Conservation (phyloP, 2,113 vertebrate genomes). For the Hucho hucho region DNA sequence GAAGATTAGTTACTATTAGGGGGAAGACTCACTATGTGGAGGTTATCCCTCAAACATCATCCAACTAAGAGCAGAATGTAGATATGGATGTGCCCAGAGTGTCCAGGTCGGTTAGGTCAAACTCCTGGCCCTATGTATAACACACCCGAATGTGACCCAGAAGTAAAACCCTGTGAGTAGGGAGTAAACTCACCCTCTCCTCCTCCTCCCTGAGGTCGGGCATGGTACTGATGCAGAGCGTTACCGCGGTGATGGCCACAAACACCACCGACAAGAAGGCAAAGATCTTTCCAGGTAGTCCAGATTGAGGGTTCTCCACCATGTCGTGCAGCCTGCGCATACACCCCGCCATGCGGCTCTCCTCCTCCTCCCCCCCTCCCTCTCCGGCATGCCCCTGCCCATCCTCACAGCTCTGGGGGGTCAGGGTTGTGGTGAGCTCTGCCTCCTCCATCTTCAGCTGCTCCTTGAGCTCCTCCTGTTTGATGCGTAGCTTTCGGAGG, state of each 20-base stretch:
- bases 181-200: constrained; percentile 83
- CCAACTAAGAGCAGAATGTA: constrained; percentile 47
- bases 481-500: constrained; percentile 82
- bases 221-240: constrained; percentile 96
- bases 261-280: constrained; percentile 91
- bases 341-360: constrained; percentile 62
- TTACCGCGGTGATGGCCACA: constrained; percentile 92
- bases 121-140: no score
- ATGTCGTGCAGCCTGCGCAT: constrained; percentile 87
- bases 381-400: constrained; percentile 42
- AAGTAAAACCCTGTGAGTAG: neutral
- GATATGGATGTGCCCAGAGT: neutral
- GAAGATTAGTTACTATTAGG: constrained; percentile 56
- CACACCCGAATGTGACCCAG: neutral
- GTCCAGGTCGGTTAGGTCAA: no score
- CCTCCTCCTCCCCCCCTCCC: constrained; percentile 59
- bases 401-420: constrained; percentile 63
- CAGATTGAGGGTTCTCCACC: constrained; percentile 93
- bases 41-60: constrained; percentile 56
- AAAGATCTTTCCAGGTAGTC: constrained; percentile 92
- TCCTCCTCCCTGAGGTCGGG: constrained; percentile 93
- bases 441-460: constrained; percentile 74
- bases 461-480: constrained; percentile 88
- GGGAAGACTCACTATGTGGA: constrained; percentile 49
- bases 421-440: constrained; percentile 51